phyloP scores from a whole-genome alignment of 2,888 invertebrate species.

The Keiferia lycopersicella region DNA sequence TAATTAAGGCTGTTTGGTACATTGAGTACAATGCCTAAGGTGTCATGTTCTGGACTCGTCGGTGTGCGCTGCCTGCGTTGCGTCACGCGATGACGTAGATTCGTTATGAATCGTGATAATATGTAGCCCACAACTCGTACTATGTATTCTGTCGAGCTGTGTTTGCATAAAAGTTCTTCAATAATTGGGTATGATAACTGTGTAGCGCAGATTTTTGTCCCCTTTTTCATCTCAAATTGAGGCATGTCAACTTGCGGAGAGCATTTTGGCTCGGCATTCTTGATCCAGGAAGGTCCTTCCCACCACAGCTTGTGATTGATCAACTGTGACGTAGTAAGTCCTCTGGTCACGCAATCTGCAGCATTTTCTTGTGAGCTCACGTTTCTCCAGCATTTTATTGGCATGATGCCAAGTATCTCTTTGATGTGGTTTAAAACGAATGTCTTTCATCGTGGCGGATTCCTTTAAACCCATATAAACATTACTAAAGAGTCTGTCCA shows the following conservation, averaged over 20 bases:
- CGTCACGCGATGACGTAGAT: not conserved
- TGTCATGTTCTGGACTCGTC: not conserved
- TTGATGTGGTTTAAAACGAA: not conserved
- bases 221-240: not conserved
- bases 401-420: not conserved
- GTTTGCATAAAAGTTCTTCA: not conserved
- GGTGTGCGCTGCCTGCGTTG: not conserved
- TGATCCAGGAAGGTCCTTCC: conserved; percentile 20
- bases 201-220: not conserved
- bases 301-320: conserved; percentile 23
- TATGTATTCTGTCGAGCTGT: not conserved
- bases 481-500: conserved; percentile 5
- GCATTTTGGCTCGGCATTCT: not conserved
- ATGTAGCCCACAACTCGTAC: not conserved
- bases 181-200: not conserved
- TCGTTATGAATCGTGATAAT: not conserved
- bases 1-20: not conserved
- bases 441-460: not conserved
- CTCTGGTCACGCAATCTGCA: conserved; percentile 14
- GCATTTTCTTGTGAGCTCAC: not conserved
- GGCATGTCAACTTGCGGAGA: not conserved
- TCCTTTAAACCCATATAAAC: not conserved
- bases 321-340: conserved; percentile 20
- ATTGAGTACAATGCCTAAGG: not conserved
- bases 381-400: not conserved